Conservation (phyloP, 2,888 invertebrate genomes). For the Andrena camellia region DNA sequence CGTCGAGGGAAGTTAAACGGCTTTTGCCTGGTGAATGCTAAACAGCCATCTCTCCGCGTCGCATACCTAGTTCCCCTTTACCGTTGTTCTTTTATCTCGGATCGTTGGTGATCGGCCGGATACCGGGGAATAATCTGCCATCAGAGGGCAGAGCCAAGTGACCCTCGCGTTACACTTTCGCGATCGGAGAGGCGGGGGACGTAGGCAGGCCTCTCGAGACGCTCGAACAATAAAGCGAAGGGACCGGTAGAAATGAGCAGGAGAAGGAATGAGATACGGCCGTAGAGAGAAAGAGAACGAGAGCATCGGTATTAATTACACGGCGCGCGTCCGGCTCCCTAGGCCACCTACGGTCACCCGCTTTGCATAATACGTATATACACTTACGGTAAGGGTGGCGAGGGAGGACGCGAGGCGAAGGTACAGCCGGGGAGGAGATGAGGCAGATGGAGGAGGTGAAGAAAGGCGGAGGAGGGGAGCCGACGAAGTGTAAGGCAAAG, state of each 20-base stretch:
- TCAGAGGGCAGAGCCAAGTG: not conserved
- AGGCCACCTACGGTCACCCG: conserved; percentile 80
- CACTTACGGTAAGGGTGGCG: conserved; percentile 72
- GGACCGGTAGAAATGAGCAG: not conserved
- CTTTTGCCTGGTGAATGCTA: not conserved
- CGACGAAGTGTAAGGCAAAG: conserved; percentile 53
- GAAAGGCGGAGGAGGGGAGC: conserved; percentile 50
- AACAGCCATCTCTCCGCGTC: not conserved
- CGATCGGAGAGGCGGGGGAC: not conserved
- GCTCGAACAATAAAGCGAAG: conserved; percentile 18
- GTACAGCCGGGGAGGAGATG: conserved; percentile 5
- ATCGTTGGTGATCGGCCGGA: not conserved
- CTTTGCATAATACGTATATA: conserved; percentile 81
- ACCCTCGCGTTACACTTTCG: not conserved
- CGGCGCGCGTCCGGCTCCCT: conserved; percentile 74
- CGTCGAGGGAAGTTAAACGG: conserved; percentile 4
- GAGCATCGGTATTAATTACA: conserved; percentile 79
- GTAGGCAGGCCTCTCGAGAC: not conserved
- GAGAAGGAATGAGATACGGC: conserved; percentile 10
- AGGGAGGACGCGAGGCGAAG: conserved; percentile 60
- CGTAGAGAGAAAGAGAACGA: conserved; percentile 64
- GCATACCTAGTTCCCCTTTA: not conserved
- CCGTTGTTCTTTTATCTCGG: not conserved
- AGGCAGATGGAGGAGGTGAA: conserved; percentile 49
- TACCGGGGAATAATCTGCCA: not conserved